Evolutionary conservation across 2,888 invertebrate genomes (phyloP).

Genomic region (Dysmachus trigonus): DNA sequence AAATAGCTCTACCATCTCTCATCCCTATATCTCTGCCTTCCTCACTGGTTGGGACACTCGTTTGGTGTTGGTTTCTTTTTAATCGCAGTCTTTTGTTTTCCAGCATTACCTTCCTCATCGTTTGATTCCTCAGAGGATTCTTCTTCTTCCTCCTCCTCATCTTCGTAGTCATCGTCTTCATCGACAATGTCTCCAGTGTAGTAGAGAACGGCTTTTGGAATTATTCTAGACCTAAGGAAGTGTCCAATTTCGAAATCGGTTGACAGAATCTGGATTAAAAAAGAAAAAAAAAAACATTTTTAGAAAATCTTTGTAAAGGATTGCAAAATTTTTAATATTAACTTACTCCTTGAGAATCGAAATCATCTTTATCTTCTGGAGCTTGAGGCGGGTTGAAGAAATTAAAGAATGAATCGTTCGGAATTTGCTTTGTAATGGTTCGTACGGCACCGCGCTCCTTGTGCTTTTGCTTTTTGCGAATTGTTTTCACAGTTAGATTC

Average conservation of each 20-base stretch:
- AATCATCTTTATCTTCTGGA: conserved; percentile 79
- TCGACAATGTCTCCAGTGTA: conserved; percentile 91
- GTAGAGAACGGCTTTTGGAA: conserved; percentile 96
- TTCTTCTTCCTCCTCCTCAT: conserved; percentile 70
- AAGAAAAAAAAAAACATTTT: not conserved
- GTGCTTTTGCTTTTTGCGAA: conserved; percentile 98
- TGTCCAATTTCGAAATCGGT: conserved; percentile 99
- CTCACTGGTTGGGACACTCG: conserved; percentile 79
- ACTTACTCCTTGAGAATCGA: conserved; percentile 67
- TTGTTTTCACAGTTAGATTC: conserved; percentile 95
- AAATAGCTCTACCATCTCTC: conserved; percentile 21
- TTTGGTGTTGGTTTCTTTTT: conserved; percentile 65
- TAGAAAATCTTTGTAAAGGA: not conserved
- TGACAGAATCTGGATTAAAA: conserved; percentile 71
- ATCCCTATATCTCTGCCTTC: conserved; percentile 39
- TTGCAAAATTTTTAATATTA: not conserved
- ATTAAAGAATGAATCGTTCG: conserved; percentile 98
- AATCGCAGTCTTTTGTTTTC: conserved; percentile 54
- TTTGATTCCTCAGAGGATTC: conserved; percentile 67
- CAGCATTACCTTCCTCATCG: conserved; percentile 54
- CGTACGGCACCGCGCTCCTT: conserved; percentile 93
- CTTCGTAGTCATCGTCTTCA: conserved; percentile 77
- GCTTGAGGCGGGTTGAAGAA: conserved; percentile 95
- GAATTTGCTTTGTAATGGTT: conserved; percentile 94
- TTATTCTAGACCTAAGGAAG: conserved; percentile 94